Conservation (phyloP, 1,140 invertebrate genomes). For the Leptinotarsa lineolata region DNA sequence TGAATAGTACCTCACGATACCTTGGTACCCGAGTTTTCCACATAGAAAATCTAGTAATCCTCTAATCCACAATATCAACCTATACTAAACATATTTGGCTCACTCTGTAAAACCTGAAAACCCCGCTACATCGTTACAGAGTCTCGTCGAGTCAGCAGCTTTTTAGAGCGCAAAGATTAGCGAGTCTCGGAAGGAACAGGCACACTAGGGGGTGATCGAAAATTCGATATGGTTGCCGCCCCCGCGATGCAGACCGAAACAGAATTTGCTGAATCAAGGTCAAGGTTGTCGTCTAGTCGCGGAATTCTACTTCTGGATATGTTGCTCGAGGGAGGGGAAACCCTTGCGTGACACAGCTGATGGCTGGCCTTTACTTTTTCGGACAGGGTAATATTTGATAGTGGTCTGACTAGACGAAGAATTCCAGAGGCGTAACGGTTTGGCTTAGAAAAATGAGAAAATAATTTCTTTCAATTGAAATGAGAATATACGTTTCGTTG, state of each 20-base stretch:
- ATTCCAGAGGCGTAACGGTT: background rate
- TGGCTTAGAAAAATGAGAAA: too few relatives aligned
- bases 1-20: too few relatives aligned
- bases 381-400: background rate
- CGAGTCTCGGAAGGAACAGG: constrained; percentile 4
- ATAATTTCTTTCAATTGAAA: too few relatives aligned
- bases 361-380: background rate
- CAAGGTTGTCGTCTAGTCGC: background rate
- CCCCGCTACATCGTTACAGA: too few relatives aligned
- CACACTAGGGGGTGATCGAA: background rate
- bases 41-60: too few relatives aligned
- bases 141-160: too few relatives aligned
- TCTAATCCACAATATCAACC: too few relatives aligned
- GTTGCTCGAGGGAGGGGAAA: background rate
- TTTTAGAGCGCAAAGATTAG: background rate
- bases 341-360: constrained; percentile 1
- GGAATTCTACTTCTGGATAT: constrained; percentile 8
- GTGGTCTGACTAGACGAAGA: background rate
- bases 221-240: constrained; percentile 2
- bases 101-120: too few relatives aligned
- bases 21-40: too few relatives aligned
- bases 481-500: too few relatives aligned
- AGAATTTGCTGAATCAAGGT: background rate
- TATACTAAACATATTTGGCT: too few relatives aligned
- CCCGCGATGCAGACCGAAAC: constrained; percentile 4